Base-by-base conservation (phyloP, 2,113 vertebrate genomes). In the Tenrec ecaudatus region DNA sequence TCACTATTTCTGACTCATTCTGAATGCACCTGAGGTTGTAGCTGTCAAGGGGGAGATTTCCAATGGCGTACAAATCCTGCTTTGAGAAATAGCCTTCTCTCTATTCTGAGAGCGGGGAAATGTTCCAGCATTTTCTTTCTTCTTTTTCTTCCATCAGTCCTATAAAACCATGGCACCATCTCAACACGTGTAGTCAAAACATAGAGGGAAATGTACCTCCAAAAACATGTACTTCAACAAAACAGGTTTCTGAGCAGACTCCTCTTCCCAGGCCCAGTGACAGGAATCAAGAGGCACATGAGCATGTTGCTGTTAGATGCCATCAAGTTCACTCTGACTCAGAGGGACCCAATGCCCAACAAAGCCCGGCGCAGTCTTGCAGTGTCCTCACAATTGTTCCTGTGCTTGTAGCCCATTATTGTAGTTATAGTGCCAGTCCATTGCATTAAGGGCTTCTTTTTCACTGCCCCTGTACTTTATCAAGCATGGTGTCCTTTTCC, bases 1-100 rank as follows among this genome's bases (percentile, higher is more conserved):
- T 71, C 68, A 94, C 86, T 89, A 16, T 91, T 95, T 96, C 87
- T 66, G 92, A 88, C 86, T 29, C 17, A 0, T 77, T 95, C 86
- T 23, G 10, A 81, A 80, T 0, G 66, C 94, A 94, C 94, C 95
- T 94, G 93, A 96, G 93, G 81, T 82, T 29, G 17, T 58, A 73
- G 92, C 36, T 53, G 83, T 71, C 64, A 53, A 53, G 40, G 68
- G 64, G 23, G 69, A 90, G 60, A 57, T 66, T 88, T 89, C 38
- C 73, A 89, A 57, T 16, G 86, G 66, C 79, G 90, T 57, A 23
- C 36, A 75, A 95, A 90, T 36, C 15, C 69, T 62, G 3, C 88
- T 89, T 40, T 87, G 64, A 92, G 83, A 89, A 90, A 33, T 7
- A 2, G 40, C 4, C 23, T 95, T 64, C 57, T 89, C 68, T 31